Evolutionary conservation across 1,140 invertebrate species (phyloP).

Genomic region (Mercenaria mercenaria): DNA sequence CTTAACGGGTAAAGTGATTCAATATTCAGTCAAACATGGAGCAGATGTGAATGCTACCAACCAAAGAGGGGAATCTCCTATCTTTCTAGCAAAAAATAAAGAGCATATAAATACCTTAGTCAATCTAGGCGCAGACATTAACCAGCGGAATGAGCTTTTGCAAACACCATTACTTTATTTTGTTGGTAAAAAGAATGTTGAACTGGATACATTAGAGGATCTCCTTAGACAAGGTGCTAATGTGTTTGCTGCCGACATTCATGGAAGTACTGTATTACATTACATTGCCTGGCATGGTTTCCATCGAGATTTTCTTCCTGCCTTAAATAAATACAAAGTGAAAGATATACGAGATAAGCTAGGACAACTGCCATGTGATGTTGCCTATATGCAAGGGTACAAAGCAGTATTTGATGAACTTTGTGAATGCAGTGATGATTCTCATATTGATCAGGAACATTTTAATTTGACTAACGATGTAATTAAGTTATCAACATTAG

Average conservation of each 20-base stretch:
- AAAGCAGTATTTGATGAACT: constrained; percentile 9
- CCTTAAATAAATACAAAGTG: background rate
- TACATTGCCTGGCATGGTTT: constrained; percentile 26
- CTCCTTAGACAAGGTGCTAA: background rate
- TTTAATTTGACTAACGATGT: background rate
- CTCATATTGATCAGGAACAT: background rate
- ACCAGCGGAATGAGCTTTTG: background rate
- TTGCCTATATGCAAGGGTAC: background rate
- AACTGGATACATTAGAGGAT: background rate
- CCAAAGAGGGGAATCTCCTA: background rate
- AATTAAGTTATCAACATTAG: background rate
- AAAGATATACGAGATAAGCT: background rate
- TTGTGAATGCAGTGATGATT: background rate
- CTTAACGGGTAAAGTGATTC: background rate
- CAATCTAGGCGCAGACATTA: background rate
- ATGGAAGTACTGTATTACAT: constrained; percentile 15
- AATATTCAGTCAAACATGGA: background rate
- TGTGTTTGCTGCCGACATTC: background rate
- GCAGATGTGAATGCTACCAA: constrained; percentile 9
- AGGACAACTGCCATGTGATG: constrained; percentile 9
- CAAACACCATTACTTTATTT: constrained; percentile 35
- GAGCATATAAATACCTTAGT: background rate
- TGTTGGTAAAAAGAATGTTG: background rate
- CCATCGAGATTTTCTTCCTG: background rate
- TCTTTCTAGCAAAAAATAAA: background rate